Evolutionary conservation across 2,888 invertebrate genomes (phyloP).

Genomic region (Oscheius sp.): DNA sequence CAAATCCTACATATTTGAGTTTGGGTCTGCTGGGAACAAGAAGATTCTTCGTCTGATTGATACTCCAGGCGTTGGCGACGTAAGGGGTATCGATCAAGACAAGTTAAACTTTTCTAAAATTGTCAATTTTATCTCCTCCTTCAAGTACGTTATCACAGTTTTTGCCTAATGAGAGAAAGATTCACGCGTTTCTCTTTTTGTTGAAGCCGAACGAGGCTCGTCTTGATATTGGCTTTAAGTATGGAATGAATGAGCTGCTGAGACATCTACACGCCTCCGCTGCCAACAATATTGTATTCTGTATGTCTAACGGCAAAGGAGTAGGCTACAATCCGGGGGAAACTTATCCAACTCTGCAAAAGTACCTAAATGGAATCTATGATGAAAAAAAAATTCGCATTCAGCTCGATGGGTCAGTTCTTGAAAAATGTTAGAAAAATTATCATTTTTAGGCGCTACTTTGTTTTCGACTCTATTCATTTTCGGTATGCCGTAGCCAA

Average conservation of each 20-base stretch:
- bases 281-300: constrained; percentile 59
- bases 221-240: constrained; percentile 47
- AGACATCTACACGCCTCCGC: constrained; percentile 56
- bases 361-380: constrained; percentile 22
- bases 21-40: neutral
- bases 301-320: constrained; percentile 56
- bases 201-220: constrained; percentile 50
- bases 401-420: constrained; percentile 26
- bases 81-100: constrained; percentile 9
- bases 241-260: constrained; percentile 60
- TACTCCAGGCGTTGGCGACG: constrained; percentile 27
- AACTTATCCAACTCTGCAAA: constrained; percentile 8
- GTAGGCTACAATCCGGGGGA: constrained; percentile 7
- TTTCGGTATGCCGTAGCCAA: neutral
- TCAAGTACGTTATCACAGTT: constrained; percentile 1
- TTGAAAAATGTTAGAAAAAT: neutral
- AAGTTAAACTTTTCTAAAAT: constrained; percentile 23
- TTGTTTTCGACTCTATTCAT: constrained; percentile 24
- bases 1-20: constrained; percentile 10
- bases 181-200: constrained; percentile 52
- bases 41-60: constrained; percentile 26
- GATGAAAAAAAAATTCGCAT: constrained; percentile 15
- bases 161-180: constrained; percentile 12
- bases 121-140: constrained; percentile 22
- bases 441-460: neutral